Evolutionary conservation across 2,888 invertebrate genomes (phyloP).

Genomic region (Hypomecis punctinalis): DNA sequence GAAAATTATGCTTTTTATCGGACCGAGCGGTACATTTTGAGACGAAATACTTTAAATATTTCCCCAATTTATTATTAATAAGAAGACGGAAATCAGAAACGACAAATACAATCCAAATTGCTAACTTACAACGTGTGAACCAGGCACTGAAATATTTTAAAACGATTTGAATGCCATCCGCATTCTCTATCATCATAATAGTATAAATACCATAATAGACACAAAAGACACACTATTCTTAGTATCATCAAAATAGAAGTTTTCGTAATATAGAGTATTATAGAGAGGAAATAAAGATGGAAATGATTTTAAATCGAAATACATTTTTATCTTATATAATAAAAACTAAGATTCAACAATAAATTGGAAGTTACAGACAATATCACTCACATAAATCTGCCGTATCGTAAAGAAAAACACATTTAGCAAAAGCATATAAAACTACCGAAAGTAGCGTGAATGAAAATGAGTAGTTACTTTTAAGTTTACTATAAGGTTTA

Average conservation of each 20-base stretch:
- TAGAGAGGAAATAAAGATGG: not conserved
- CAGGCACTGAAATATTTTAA: not conserved
- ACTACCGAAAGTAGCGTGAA: no score
- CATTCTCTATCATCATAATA: not conserved
- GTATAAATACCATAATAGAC: conserved; percentile 11
- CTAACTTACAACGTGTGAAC: not conserved
- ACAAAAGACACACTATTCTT: conserved; percentile 16
- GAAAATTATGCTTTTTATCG: no score
- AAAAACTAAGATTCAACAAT: conserved; percentile 9
- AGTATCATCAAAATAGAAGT: not conserved
- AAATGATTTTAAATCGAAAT: not conserved
- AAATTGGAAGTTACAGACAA: conserved; percentile 5
- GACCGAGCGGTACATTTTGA: no score
- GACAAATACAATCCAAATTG: no score
- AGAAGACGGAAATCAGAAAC: not conserved
- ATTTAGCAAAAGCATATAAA: no score
- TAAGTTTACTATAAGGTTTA: no score
- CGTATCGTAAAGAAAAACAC: no score
- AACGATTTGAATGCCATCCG: conserved; percentile 13
- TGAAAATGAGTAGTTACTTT: no score
- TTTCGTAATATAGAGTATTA: not conserved
- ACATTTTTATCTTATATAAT: conserved; percentile 1
- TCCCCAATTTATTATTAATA: no score
- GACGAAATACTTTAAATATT: no score
- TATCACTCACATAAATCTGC: not conserved